Percentiles rank a stretch among this genome's conserved stretches.
phyloP scores from a whole-genome alignment of 1,140 invertebrate species.

The Drosophila ohnishii region DNA sequence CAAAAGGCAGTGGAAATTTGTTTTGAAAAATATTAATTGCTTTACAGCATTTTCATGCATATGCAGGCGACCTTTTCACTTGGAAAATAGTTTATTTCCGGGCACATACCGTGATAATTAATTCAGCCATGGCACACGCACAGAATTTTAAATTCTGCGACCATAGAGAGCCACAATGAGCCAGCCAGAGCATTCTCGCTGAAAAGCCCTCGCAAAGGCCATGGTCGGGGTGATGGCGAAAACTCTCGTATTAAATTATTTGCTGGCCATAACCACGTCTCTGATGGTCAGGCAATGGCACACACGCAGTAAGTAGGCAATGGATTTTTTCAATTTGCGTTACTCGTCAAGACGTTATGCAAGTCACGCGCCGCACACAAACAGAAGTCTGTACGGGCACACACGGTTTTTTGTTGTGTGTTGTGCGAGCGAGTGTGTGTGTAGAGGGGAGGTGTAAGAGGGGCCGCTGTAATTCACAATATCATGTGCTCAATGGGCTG shows the following conservation, averaged over 20 bases:
- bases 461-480: constrained; percentile 48
- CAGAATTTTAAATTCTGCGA: constrained; percentile 21
- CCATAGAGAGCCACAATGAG: not conserved
- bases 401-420: constrained; percentile 1
- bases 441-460: not conserved
- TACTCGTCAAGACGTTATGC: constrained; percentile 67
- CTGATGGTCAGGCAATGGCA: constrained; percentile 42
- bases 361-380: constrained; percentile 66
- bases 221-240: constrained; percentile 6
- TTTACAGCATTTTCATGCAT: constrained; percentile 1
- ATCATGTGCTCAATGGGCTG: constrained; percentile 53
- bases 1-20: no score
- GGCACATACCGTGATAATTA: constrained; percentile 18
- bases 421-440: not conserved
- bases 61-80: constrained; percentile 19
- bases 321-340: constrained; percentile 75
- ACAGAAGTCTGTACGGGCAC: not conserved
- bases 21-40: constrained; percentile 8
- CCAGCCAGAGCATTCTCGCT: not conserved
- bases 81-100: constrained; percentile 9
- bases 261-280: constrained; percentile 41
- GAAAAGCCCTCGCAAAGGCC: no score
- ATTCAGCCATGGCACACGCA: constrained; percentile 6
- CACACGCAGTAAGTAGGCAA: constrained; percentile 65
- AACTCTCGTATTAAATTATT: constrained; percentile 41